Conservation (phyloP, 2,797 vertebrate species). For the Megaceryle alcyon region DNA sequence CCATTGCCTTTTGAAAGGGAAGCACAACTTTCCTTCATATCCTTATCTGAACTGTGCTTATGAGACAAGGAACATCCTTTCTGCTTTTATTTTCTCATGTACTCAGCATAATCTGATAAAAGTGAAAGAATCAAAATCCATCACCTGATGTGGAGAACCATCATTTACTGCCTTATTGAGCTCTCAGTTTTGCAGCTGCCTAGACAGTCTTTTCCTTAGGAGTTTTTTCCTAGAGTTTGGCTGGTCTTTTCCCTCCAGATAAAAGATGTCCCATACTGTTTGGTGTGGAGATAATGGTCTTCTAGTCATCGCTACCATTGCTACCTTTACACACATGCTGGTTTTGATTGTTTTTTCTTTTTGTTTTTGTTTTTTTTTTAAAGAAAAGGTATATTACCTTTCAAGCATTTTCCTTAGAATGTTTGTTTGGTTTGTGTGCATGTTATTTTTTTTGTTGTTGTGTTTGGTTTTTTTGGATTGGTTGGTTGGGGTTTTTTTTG, state of each 20-base stretch:
- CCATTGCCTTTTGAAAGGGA: slow-evolving; percentile 66
- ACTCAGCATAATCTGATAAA: slow-evolving; percentile 70
- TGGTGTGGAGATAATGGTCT: neutral
- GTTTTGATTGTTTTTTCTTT: too few species aligned
- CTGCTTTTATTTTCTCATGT: slow-evolving; percentile 68
- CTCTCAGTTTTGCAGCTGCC: neutral
- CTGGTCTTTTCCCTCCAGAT: neutral
- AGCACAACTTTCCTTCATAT: slow-evolving; percentile 54
- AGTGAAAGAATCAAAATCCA: slow-evolving; percentile 62
- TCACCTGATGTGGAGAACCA: slow-evolving; percentile 49
- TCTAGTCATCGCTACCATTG: neutral
- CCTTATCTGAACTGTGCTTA: slow-evolving; percentile 68
- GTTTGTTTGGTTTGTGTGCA: too few species aligned
- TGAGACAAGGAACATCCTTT: slow-evolving; percentile 62
- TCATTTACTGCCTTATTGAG: slow-evolving; percentile 26
- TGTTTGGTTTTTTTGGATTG: too few species aligned
- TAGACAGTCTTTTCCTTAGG: neutral
- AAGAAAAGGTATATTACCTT: neutral
- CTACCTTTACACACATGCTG: neutral
- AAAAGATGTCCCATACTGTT: neutral
- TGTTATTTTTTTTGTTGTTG: too few species aligned
- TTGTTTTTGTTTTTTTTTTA: too few species aligned
- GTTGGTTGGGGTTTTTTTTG: too few species aligned
- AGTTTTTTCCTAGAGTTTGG: neutral
- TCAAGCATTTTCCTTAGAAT: neutral